Base-by-base conservation (phyloP, 2,888 invertebrate species). In the Autographa gamma region DNA sequence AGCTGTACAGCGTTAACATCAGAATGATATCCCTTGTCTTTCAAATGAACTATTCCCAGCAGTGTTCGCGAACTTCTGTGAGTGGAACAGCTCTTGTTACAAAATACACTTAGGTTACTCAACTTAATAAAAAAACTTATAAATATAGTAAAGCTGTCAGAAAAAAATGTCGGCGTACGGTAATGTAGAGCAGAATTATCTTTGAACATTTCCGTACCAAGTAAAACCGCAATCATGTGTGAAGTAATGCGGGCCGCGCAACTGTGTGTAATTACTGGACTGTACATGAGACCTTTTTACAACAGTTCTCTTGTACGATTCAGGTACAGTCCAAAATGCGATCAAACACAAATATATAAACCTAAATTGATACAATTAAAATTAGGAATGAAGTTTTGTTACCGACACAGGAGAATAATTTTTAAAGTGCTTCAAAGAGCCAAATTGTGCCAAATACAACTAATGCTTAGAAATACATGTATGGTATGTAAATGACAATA, bases 91-190 rank as follows among this genome's bases (percentile, higher is more conserved):
- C 73, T 74, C 68, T 56, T 54, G 60, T 76, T 80, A 73, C 64
- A 73, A 74, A 64, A 66, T 75, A 76, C 60, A 82, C 67, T 74
- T 81, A 80, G 86, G 76, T 80, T 61, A 74, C 16, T 81, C 80
- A 83, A 86, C 82, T 66, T 74, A 82, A 85, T n/a, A 88, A 88
- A 86, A 84, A 82, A 64, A 79, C 91, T 91, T 93, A 93, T 79
- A 90, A 90, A 91, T 88, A 90, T 92, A 92, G 89, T 94, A 94
- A 94, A 95, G 93, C 94, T 94, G 92, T 94, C 91, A 85, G 85
- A 89, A 91, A 48, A 48, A 38, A 89, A 86, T 87, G 84, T 87
- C 83, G 82, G 80, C 71, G 76, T 73, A 82, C 81, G 85, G 86
- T 88, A 88, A 85, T 84, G 80, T 80, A 76, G 74, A 70, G 66